A percentile compares a stretch with the other conserved stretches of the same genome.
Conservation (phyloP, 2,113 vertebrate species). For the Verasper variegatus region DNA sequence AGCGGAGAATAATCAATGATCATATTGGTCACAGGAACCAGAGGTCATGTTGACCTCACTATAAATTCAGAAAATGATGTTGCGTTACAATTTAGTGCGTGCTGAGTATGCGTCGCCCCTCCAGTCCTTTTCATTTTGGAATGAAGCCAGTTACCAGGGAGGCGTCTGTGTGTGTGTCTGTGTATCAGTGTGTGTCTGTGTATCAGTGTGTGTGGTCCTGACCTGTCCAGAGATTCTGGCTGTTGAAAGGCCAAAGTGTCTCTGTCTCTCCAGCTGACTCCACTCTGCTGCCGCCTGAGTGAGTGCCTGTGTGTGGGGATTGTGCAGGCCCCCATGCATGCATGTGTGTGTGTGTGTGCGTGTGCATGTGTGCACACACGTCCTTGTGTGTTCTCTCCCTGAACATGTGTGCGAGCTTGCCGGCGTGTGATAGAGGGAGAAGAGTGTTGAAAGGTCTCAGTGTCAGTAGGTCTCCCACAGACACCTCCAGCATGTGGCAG, state of each 20-base stretch:
- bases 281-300: conserved; percentile 73
- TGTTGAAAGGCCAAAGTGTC: conserved; percentile 80
- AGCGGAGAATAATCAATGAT: no score
- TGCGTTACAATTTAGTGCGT: neutral
- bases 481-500: conserved; percentile 55
- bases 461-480: conserved; percentile 72
- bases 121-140: neutral
- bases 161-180: neutral
- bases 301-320: conserved; percentile 39
- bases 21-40: neutral
- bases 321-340: neutral
- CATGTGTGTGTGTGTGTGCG: neutral
- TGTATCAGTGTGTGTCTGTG: conserved; percentile 26
- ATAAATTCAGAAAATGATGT: neutral
- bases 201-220: conserved; percentile 76
- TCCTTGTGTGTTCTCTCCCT: conserved; percentile 37
- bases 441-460: conserved; percentile 69
- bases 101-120: neutral
- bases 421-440: conserved; percentile 46
- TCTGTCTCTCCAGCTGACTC: conserved; percentile 79
- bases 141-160: neutral
- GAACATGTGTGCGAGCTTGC: conserved; percentile 49
- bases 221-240: conserved; percentile 76
- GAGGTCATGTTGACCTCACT: neutral
- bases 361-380: neutral